Percentiles rank a stretch among this genome's conserved stretches.
Conservation (phyloP, 2,797 vertebrate genomes). For the Tenualosa thibaudeaui region DNA sequence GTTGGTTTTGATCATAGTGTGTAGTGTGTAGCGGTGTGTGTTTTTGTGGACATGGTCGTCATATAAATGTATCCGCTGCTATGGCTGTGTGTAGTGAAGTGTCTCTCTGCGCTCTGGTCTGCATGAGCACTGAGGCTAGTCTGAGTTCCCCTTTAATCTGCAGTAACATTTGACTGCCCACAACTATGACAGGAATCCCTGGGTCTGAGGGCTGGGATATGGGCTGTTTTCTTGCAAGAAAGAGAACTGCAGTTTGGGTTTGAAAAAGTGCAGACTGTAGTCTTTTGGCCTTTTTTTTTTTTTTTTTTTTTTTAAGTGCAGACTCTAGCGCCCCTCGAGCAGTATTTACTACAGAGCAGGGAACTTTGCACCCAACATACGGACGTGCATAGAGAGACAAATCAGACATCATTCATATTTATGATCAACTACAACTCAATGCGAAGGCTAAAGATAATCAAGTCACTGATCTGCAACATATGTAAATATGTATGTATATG, state of each 20-base stretch:
- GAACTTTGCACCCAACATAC: not conserved
- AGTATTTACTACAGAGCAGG: not conserved
- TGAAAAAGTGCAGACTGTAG: not conserved
- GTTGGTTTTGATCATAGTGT: not conserved
- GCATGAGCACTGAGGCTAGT: not conserved
- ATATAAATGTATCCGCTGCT: not conserved
- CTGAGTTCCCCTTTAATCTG: not conserved
- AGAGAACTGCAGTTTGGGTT: no score
- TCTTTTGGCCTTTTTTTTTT: not conserved
- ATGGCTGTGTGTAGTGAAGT: not conserved
- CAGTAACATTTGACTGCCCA: not conserved
- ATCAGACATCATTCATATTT: not conserved
- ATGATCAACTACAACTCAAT: not conserved
- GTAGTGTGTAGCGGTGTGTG: not conserved
- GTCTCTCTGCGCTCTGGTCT: not conserved
- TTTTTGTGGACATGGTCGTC: not conserved
- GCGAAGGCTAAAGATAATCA: not conserved
- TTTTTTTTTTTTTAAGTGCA: not conserved
- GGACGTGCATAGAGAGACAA: not conserved
- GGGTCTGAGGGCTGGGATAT: not conserved
- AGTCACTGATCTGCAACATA: not conserved
- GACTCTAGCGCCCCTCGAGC: not conserved
- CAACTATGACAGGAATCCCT: not conserved
- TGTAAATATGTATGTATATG: no score
- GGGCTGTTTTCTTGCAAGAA: not conserved